A percentile compares a stretch with the other conserved stretches of the same genome.
phyloP scores from a whole-genome alignment of 2,888 invertebrate species.

The Limnephilus auricula region DNA sequence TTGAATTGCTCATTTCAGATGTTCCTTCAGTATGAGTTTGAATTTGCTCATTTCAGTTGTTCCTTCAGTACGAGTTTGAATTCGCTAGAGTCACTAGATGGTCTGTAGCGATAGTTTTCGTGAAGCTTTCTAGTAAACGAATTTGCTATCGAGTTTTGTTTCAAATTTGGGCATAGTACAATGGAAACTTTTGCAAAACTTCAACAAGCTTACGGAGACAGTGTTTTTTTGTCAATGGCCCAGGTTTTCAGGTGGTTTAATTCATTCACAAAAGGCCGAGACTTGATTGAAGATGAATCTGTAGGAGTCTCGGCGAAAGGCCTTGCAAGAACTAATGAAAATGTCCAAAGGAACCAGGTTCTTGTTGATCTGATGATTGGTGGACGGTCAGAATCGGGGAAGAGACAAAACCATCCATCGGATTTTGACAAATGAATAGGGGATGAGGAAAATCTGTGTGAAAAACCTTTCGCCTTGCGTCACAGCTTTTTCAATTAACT shows the following conservation, averaged over 20 bases:
- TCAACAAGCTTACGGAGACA: background rate
- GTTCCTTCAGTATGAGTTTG: too few relatives aligned
- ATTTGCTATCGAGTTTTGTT: background rate
- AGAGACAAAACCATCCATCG: background rate
- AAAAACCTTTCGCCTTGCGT: too few relatives aligned
- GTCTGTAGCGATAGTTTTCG: too few relatives aligned
- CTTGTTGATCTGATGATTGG: background rate
- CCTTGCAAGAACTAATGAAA: background rate
- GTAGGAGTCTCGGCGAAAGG: background rate
- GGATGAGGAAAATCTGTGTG: too few relatives aligned
- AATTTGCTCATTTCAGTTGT: too few relatives aligned
- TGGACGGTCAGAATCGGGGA: background rate
- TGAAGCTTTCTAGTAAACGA: background rate
- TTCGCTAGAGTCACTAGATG: too few relatives aligned
- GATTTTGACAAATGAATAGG: too few relatives aligned
- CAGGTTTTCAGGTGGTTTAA: background rate
- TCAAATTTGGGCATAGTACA: background rate
- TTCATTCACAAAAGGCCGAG: background rate
- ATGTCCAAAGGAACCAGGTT: too few relatives aligned
- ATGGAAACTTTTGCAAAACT: slow-evolving; percentile 12
- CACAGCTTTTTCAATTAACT: too few relatives aligned
- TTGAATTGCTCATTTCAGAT: too few relatives aligned
- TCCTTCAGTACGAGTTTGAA: too few relatives aligned
- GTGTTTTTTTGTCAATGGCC: background rate
- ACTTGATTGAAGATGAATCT: background rate